Percentiles rank a stretch among this genome's conserved stretches.
These are phyloP conservation scores for Yponomeuta sedellus DNA, from an alignment of 2,888 invertebrate species.

Conservation along the genomic window DNA sequence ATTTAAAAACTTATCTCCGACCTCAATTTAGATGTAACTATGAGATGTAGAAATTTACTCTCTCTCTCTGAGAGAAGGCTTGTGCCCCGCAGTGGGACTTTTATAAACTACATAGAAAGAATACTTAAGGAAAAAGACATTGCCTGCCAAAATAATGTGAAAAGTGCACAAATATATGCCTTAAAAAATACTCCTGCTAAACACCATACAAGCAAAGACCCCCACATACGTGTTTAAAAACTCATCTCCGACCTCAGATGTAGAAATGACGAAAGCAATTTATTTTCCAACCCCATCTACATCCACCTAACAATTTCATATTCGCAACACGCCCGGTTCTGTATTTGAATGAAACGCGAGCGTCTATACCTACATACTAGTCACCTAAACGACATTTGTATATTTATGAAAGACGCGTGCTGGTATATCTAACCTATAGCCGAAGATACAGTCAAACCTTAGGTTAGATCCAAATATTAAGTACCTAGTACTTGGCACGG, in stretches of 20 bases:
- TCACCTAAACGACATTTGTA: constrained; percentile 3
- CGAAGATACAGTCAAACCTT: not conserved
- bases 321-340: not conserved
- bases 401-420: not conserved
- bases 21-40: no score
- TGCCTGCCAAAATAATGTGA: no score
- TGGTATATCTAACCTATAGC: not conserved
- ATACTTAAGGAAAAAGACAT: no score
- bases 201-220: no score
- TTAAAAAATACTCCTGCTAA: no score
- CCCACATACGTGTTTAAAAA: not conserved
- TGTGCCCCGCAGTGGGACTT: no score
- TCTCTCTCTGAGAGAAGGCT: no score
- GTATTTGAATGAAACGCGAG: not conserved
- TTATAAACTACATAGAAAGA: no score
- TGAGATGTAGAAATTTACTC: no score
- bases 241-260: not conserved
- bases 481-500: no score
- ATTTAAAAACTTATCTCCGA: no score
- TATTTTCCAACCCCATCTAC: not conserved
- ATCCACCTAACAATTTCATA: not conserved
- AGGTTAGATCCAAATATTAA: not conserved
- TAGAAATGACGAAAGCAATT: not conserved
- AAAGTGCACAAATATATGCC: no score
- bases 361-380: constrained; percentile 1